Percentiles rank a stretch among this genome's conserved stretches.
These are phyloP conservation scores for Gavia stellata DNA, from an alignment of 2,113 vertebrate species.

Conservation along the genomic window DNA sequence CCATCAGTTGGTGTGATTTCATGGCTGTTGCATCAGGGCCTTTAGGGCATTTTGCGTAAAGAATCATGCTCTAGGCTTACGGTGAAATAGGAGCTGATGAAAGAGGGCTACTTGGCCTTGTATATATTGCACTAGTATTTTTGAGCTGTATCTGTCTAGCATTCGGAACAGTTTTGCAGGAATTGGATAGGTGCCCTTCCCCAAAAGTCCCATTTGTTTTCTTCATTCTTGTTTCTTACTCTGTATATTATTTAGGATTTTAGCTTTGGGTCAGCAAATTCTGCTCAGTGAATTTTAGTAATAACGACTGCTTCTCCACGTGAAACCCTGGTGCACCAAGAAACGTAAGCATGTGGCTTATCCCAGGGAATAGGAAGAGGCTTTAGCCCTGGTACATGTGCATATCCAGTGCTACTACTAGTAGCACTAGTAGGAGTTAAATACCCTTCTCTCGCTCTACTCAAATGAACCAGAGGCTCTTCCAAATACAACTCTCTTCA, in stretches of 20 bases:
- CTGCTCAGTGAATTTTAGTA: background rate
- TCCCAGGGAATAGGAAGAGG: background rate
- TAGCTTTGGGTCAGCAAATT: background rate
- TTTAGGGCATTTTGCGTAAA: background rate
- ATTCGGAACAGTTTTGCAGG: background rate
- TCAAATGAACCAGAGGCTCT: background rate
- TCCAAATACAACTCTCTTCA: background rate
- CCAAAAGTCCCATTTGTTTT: background rate
- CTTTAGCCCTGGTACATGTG: background rate
- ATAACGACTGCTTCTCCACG: background rate
- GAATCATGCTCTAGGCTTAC: background rate
- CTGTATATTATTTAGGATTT: background rate
- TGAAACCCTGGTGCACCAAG: background rate
- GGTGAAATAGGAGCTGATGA: background rate
- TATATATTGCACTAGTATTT: background rate
- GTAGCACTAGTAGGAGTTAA: background rate
- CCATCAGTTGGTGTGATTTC: background rate
- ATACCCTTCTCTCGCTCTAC: background rate
- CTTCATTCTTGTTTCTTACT: background rate
- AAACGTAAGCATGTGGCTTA: background rate
- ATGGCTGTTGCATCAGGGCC: background rate
- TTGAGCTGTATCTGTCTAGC: fast-evolving
- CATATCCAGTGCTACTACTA: background rate
- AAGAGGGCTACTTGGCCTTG: background rate
- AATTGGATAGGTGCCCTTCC: background rate